Percentiles rank a stretch among this genome's conserved stretches.
These are phyloP conservation scores for Dendropsophus ebraccatus DNA, from an alignment of 2,113 vertebrate genomes.

Conservation along the genomic window DNA sequence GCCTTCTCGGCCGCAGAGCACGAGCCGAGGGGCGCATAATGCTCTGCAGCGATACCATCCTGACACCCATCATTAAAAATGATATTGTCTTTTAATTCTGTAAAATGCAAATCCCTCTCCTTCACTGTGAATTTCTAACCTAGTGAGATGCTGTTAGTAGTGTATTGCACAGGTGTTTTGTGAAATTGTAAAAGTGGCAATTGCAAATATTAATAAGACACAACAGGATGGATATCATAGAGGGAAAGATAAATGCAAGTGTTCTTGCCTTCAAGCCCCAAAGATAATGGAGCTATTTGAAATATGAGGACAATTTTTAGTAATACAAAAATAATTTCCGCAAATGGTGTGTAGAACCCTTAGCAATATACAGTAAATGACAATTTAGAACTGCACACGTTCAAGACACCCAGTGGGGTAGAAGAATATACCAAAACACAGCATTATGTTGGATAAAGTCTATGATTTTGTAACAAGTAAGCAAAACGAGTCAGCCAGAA, in stretches of 20 bases:
- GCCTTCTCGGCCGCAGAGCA: no score
- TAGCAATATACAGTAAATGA: slow-evolving; percentile 42
- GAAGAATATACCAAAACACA: slow-evolving; percentile 28
- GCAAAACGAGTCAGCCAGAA: slow-evolving; percentile 36
- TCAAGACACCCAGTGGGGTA: slow-evolving; percentile 44
- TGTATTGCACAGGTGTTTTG: neutral
- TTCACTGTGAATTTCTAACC: neutral
- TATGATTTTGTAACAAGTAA: slow-evolving; percentile 40
- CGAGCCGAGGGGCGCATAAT: no score
- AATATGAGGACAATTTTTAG: slow-evolving; percentile 35
- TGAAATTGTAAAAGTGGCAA: neutral
- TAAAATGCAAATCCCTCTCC: neutral
- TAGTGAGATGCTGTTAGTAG: neutral
- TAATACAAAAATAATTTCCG: slow-evolving; percentile 42
- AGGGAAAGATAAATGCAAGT: slow-evolving; percentile 7
- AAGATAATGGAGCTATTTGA: slow-evolving; percentile 36
- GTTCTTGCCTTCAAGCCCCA: slow-evolving; percentile 21
- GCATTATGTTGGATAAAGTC: slow-evolving; percentile 40
- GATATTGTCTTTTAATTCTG: neutral
- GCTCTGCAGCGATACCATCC: no score
- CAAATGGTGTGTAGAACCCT: slow-evolving; percentile 33
- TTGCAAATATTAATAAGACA: slow-evolving; percentile 40
- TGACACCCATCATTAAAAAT: neutral
- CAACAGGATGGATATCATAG: slow-evolving; percentile 20
- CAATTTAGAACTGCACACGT: slow-evolving; percentile 25